Evolutionary conservation across 2,888 invertebrate species (phyloP).

Genomic region (Dynastes tityus): DNA sequence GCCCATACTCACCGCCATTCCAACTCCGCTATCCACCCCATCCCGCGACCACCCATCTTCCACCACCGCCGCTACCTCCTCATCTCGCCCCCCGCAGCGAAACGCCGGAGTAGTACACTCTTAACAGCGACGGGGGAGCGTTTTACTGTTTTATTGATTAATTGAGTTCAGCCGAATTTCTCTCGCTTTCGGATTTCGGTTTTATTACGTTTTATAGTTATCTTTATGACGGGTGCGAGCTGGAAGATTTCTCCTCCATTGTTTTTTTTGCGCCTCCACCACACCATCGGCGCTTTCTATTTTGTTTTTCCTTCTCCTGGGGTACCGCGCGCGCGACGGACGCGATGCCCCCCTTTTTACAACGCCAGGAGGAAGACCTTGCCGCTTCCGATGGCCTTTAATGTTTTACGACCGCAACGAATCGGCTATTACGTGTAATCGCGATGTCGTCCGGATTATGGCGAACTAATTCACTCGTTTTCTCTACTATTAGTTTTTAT

Average conservation of each 20-base stretch:
- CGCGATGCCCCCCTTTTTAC: conserved; percentile 1
- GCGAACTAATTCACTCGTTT: conserved; percentile 65
- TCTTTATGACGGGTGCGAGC: conserved; percentile 61
- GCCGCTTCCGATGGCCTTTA: conserved; percentile 57
- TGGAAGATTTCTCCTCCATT: conserved; percentile 15
- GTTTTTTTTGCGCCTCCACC: conserved; percentile 59
- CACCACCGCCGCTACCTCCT: conserved; percentile 37
- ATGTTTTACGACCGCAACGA: conserved; percentile 61
- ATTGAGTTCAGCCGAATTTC: conserved; percentile 70
- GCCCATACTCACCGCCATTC: conserved; percentile 52
- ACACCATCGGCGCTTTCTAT: background rate
- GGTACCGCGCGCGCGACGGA: conserved; percentile 41
- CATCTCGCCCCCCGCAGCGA: conserved; percentile 30
- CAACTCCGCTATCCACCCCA: conserved; percentile 54
- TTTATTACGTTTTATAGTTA: conserved; percentile 69
- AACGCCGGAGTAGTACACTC: conserved; percentile 61
- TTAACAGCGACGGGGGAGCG: conserved; percentile 70
- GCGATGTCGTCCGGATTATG: conserved; percentile 61
- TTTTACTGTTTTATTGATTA: conserved; percentile 72
- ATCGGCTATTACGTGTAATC: conserved; percentile 65
- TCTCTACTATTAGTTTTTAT: conserved; percentile 68
- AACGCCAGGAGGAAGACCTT: conserved; percentile 27
- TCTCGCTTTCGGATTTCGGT: conserved; percentile 68
- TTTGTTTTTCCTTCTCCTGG: conserved; percentile 25
- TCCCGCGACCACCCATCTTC: conserved; percentile 44